phyloP scores from a whole-genome alignment of 1,140 invertebrate species.

The Doryteuthis pealeii region DNA sequence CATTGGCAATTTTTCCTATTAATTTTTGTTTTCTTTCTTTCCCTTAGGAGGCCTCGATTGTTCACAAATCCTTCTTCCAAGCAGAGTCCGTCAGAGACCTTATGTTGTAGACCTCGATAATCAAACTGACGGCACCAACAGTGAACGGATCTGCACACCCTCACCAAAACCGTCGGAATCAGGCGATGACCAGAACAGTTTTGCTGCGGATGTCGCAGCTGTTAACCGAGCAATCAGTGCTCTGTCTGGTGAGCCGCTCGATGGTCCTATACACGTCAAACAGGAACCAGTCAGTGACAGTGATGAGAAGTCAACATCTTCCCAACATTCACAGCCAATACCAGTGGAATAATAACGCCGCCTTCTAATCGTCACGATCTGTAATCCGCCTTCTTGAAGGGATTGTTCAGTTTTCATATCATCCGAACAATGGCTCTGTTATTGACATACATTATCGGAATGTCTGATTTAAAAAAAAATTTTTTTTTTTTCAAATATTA shows the following conservation, averaged over 20 bases:
- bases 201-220: constrained; percentile 10
- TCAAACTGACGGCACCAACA: neutral
- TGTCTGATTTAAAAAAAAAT: neutral
- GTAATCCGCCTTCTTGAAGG: no score
- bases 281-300: constrained; percentile 13
- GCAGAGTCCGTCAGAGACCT: constrained; percentile 7
- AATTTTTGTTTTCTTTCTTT: neutral
- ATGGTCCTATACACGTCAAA: neutral
- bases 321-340: neutral
- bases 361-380: no score
- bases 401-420: no score
- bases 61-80: constrained; percentile 21
- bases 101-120: constrained; percentile 1
- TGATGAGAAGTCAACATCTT: neutral
- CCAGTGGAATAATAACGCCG: neutral
- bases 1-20: no score
- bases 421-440: neutral
- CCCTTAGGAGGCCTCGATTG: constrained; percentile 20
- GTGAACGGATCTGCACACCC: neutral
- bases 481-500: neutral
- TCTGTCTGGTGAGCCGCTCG: neutral
- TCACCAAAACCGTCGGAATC: constrained; percentile 6
- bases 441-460: neutral
- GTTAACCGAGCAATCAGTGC: constrained; percentile 11
- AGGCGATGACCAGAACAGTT: constrained; percentile 3